Evolutionary conservation across 1,140 invertebrate species (phyloP), one percentile per base, ranked within the genome.

Genomic region (Anthonomus grandis): DNA sequence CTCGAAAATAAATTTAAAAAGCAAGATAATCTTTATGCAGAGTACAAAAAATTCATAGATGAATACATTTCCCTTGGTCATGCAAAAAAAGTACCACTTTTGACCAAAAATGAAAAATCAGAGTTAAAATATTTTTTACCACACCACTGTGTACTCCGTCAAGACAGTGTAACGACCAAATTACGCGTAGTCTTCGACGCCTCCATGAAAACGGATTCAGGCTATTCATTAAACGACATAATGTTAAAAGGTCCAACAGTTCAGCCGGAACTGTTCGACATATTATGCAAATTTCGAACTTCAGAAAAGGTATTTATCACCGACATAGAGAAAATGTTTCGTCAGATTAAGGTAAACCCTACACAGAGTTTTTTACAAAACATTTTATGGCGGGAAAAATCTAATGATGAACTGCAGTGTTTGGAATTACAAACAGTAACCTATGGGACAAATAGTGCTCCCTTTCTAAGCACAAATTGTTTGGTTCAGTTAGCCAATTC

Each of bases 291-390:
- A 4, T 74, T 70, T 42, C 57, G 75, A 23, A 38, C 34, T n/a
- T 60, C 65, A 46, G 15, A 17, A 17, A 64, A 68, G 45, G 69
- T 65, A 0, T 47, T 74, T 4, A 57, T 53, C 6, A 60, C 61
- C 0, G 75, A 76, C 54, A 70, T 75, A 21, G 55, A 60, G 47
- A 73, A 74, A 63, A 75, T 75, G 71, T 77, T 66, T 58, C 54
- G 73, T 2, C 70, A 75, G 48, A 64, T 77, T 19, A 21, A 22
- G 10, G 47, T 76, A 5, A 22, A 63, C 53, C 38, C 53, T 22
- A 41, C 56, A 13, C 64, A 75, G 41, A 19, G 19, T 13, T 54
- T 62, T 15, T 63, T 69, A 37, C 73, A 74, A 53, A 44, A 66
- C 37, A 74, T 77, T 31, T 10, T 77, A 2, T 77, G 74, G 73